Conservation (phyloP, 2,113 vertebrate genomes). For the Herpetotheres cachinnans region DNA sequence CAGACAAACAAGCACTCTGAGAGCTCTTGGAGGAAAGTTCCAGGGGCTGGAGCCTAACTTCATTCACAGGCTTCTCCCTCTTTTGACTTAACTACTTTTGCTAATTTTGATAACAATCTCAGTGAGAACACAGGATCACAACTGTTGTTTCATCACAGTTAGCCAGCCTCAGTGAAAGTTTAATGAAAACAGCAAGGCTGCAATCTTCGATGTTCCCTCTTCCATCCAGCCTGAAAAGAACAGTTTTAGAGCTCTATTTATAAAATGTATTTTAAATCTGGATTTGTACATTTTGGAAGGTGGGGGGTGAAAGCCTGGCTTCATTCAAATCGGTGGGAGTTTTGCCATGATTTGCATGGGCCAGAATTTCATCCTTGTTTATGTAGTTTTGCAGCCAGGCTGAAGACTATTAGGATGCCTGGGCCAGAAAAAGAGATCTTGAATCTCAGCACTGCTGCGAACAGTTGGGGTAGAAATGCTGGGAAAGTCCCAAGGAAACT, state of each 20-base stretch:
- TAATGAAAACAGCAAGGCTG: constrained; percentile 16
- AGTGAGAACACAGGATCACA: background rate
- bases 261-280: constrained; percentile 18
- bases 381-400: constrained; percentile 36
- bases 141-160: background rate
- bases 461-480: constrained; percentile 37
- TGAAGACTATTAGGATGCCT: constrained; percentile 17
- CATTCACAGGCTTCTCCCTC: background rate
- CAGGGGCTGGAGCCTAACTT: background rate
- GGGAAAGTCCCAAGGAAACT: constrained; percentile 46
- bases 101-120: constrained; percentile 30
- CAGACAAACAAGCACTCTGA: background rate
- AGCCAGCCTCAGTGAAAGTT: background rate
- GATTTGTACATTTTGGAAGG: constrained; percentile 8
- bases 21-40: background rate
- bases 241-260: constrained; percentile 9
- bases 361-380: constrained; percentile 51
- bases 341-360: constrained; percentile 15
- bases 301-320: constrained; percentile 12
- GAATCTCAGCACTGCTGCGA: background rate
- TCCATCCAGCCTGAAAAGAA: background rate
- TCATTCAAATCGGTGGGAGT: constrained; percentile 31
- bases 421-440: constrained; percentile 33
- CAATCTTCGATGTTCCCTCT: background rate
- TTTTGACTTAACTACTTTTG: background rate